These are phyloP conservation scores for Pseudochirops cupreus DNA, from an alignment of 2,797 vertebrate species.

Conservation along the genomic window DNA sequence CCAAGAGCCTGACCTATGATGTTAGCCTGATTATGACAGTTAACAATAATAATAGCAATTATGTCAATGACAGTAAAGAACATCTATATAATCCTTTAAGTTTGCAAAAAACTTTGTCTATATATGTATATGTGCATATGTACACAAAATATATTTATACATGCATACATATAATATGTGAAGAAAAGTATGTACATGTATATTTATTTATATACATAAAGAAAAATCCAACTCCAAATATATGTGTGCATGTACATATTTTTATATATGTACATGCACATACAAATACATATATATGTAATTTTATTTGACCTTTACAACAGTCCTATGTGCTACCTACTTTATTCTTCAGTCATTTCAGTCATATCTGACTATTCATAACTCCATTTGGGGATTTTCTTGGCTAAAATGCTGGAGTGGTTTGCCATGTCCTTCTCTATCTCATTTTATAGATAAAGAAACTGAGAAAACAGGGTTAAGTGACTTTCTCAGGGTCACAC, in stretches of 20 bases:
- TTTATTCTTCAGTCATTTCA: too few species aligned
- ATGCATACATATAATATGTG: neutral
- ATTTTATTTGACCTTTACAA: neutral
- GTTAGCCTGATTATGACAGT: neutral
- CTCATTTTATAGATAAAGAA: neutral
- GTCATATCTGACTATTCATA: too few species aligned
- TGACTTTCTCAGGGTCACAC: neutral
- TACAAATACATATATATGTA: neutral
- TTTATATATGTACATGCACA: too few species aligned
- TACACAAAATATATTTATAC: neutral
- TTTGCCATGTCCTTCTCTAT: neutral
- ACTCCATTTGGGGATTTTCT: neutral
- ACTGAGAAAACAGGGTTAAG: neutral
- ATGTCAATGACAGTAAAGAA: neutral
- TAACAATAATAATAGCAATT: neutral
- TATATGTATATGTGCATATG: neutral
- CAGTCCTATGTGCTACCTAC: neutral
- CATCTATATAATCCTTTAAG: neutral
- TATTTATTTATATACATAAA: neutral
- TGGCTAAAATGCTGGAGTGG: neutral
- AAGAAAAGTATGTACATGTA: neutral
- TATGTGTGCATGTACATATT: neutral
- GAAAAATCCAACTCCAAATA: too few species aligned
- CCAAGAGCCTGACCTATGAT: neutral
- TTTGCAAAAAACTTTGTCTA: neutral